Percentiles rank a stretch among this genome's conserved stretches.
Evolutionary conservation across 2,888 invertebrate genomes (phyloP).

Genomic region (Pachydiplax longipennis): DNA sequence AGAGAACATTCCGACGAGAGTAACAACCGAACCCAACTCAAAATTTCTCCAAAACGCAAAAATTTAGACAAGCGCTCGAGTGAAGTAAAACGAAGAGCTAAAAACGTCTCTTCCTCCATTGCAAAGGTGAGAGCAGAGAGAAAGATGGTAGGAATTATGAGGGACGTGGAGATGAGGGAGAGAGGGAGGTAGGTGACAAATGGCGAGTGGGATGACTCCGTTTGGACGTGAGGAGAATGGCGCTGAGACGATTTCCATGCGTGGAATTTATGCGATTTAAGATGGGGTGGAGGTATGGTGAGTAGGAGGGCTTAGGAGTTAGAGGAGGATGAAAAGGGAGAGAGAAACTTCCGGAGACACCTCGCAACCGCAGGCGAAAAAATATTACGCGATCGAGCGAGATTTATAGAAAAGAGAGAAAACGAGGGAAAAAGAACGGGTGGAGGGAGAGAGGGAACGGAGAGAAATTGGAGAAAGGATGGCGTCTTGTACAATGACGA

Average conservation of each 20-base stretch:
- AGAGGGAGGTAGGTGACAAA: constrained; percentile 6
- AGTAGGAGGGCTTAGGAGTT: background rate
- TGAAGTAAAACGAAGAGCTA: background rate
- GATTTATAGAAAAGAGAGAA: background rate
- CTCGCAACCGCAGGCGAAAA: background rate
- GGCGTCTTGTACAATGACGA: background rate
- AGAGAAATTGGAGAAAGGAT: background rate
- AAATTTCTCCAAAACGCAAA: too few species aligned
- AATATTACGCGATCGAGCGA: background rate
- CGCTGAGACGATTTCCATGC: background rate
- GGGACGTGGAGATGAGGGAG: background rate
- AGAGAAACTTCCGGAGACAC: background rate
- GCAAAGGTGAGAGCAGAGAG: background rate
- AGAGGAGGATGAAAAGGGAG: background rate
- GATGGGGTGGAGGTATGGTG: background rate
- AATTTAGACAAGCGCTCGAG: background rate
- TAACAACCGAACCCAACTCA: too few species aligned
- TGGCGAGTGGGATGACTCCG: background rate
- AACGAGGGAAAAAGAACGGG: background rate
- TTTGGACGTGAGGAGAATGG: background rate
- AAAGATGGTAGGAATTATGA: background rate
- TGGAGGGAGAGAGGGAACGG: background rate
- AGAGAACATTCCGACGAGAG: too few species aligned
- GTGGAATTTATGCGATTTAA: constrained; percentile 17
- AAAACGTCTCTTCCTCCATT: background rate